Evolutionary conservation across 1,140 invertebrate genomes (phyloP).

Genomic region (Myzus persicae): DNA sequence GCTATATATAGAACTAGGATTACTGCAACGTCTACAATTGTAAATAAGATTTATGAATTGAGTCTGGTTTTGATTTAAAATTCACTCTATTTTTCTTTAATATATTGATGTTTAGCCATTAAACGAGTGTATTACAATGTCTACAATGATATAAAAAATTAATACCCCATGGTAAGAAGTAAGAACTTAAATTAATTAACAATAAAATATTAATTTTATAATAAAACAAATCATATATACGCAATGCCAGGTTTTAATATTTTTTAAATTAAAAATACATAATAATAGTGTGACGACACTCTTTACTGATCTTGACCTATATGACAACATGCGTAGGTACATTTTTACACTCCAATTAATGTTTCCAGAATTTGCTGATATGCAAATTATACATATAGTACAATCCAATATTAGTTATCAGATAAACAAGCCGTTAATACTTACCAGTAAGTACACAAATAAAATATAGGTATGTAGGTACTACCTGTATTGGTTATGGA

Average conservation of each 20-base stretch:
- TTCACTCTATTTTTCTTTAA: not conserved
- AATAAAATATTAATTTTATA: not conserved
- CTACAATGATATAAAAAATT: not conserved
- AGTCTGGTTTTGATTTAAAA: not conserved
- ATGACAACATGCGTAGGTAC: not conserved
- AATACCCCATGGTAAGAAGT: not conserved
- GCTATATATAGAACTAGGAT: not conserved
- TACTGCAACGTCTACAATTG: not conserved
- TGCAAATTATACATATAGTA: not conserved
- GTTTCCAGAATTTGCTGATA: not conserved
- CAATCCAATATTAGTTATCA: not conserved
- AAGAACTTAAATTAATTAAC: not conserved
- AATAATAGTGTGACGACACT: not conserved
- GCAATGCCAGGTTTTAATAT: not conserved
- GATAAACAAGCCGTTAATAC: too few species aligned
- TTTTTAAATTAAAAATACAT: not conserved
- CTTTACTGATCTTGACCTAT: not conserved
- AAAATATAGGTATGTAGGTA: not conserved
- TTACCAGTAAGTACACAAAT: not conserved
- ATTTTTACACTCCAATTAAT: conserved; percentile 8
- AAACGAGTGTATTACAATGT: not conserved
- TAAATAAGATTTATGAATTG: not conserved
- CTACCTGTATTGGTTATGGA: not conserved
- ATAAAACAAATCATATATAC: not conserved
- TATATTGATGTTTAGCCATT: not conserved